phyloP scores from a whole-genome alignment of 1,140 invertebrate species.

The Magallana ariakensis region DNA sequence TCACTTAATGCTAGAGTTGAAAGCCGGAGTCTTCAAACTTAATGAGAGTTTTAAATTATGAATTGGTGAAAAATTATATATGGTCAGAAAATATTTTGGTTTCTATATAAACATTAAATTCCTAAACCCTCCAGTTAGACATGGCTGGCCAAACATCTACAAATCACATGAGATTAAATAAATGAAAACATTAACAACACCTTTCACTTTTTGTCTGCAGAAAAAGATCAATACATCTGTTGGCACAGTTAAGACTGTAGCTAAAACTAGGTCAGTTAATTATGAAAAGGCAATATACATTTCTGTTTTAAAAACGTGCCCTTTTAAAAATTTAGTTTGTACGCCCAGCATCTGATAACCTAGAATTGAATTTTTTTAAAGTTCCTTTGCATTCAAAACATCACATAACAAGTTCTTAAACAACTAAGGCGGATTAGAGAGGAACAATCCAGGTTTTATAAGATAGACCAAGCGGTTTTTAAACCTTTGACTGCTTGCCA shows the following conservation, averaged over 20 bases:
- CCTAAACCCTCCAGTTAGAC: background rate
- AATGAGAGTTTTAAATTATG: conserved; percentile 14
- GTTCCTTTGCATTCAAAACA: background rate
- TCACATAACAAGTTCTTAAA: conserved; percentile 19
- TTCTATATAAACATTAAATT: conserved; percentile 25
- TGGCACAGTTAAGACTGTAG: background rate
- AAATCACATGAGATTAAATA: conserved; percentile 20
- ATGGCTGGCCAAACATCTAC: background rate
- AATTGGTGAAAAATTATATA: conserved; percentile 23
- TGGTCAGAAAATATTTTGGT: conserved; percentile 17
- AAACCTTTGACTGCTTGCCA: conserved; percentile 23
- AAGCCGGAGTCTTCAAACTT: background rate
- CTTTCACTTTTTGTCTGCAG: background rate
- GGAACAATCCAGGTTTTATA: conserved; percentile 32
- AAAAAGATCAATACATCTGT: background rate
- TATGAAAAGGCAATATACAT: background rate
- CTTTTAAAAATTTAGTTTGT: background rate
- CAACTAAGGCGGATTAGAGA: background rate
- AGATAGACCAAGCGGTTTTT: conserved; percentile 27
- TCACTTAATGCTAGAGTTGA: background rate
- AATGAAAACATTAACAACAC: background rate
- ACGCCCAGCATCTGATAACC: conserved; percentile 1
- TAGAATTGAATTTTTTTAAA: background rate
- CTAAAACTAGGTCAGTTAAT: background rate
- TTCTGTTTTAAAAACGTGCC: background rate